These are phyloP conservation scores for Nebria brevicollis DNA, from an alignment of 2,888 invertebrate genomes.

Conservation along the genomic window DNA sequence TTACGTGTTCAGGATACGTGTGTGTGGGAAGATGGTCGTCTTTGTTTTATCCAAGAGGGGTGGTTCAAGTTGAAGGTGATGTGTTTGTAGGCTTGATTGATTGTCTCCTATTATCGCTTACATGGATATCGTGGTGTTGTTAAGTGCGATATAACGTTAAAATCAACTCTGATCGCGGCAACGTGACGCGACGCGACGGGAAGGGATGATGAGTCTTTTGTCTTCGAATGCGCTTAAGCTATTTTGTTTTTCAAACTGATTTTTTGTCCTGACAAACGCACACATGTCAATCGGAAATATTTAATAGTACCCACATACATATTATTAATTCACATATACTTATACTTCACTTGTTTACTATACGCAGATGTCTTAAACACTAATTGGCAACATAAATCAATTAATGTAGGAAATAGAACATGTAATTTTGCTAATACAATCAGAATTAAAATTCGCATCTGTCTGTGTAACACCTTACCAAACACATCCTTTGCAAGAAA, in stretches of 20 bases:
- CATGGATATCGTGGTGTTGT: slow-evolving; percentile 1
- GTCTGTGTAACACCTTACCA: too few relatives aligned
- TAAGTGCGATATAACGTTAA: not conserved
- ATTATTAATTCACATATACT: too few relatives aligned
- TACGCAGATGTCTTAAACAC: too few relatives aligned
- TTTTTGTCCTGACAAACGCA: not conserved
- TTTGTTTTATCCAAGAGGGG: not conserved
- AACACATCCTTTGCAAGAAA: too few relatives aligned
- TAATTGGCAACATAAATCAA: too few relatives aligned
- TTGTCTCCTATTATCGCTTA: not conserved
- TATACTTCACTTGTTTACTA: too few relatives aligned
- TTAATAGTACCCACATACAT: not conserved
- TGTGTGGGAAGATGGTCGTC: not conserved
- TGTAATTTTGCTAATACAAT: too few relatives aligned
- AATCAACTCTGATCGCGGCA: not conserved
- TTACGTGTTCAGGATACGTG: too few relatives aligned
- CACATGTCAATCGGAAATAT: not conserved
- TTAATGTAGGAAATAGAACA: too few relatives aligned
- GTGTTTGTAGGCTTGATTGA: not conserved
- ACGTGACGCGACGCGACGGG: too few relatives aligned
- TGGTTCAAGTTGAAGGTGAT: not conserved
- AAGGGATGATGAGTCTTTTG: not conserved
- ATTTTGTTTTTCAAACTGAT: not conserved
- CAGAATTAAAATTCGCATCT: too few relatives aligned
- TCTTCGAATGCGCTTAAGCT: not conserved